Evolutionary conservation across 1,140 invertebrate genomes (phyloP).

Genomic region (Apis laboriosa): DNA sequence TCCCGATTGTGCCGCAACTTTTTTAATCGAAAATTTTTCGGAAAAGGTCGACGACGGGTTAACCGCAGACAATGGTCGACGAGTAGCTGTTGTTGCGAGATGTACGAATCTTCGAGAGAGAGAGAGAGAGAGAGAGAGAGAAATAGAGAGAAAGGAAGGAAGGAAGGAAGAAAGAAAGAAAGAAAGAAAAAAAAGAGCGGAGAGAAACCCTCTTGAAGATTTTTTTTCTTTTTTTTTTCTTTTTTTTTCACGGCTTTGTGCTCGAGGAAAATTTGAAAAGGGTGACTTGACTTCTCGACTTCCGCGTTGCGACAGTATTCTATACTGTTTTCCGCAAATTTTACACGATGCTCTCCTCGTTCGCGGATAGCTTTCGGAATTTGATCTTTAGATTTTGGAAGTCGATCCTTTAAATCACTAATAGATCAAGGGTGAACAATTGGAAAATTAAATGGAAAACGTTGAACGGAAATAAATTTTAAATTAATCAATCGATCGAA

Average conservation of each 20-base stretch:
- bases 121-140: too few relatives aligned
- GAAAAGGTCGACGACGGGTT: slow-evolving; percentile 59
- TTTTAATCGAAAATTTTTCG: slow-evolving; percentile 60
- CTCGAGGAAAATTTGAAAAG: slow-evolving; percentile 51
- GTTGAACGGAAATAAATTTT: too few relatives aligned
- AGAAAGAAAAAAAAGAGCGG: slow-evolving; percentile 25
- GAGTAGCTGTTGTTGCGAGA: slow-evolving; percentile 33
- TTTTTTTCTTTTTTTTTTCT: slow-evolving; percentile 23
- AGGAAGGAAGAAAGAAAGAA: slow-evolving; percentile 35
- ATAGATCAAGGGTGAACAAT: too few relatives aligned
- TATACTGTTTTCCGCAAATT: slow-evolving; percentile 42
- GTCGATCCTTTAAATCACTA: too few relatives aligned
- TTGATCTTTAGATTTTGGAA: not conserved
- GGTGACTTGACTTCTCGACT: slow-evolving; percentile 55
- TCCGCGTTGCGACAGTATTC: slow-evolving; percentile 2
- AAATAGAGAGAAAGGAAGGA: slow-evolving; percentile 18
- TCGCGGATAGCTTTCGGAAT: slow-evolving; percentile 1
- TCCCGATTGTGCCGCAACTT: slow-evolving; percentile 32
- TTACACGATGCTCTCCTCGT: slow-evolving; percentile 2
- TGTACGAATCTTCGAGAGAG: slow-evolving; percentile 37
- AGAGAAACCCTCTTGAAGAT: slow-evolving; percentile 43
- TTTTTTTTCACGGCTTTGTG: slow-evolving; percentile 3
- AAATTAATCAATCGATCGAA: not conserved
- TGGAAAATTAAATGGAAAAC: too few relatives aligned
- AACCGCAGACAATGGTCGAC: slow-evolving; percentile 70